A percentile compares a stretch with the other conserved stretches of the same genome.
These are phyloP conservation scores for Altica lythri DNA, from an alignment of 2,888 invertebrate species.

Conservation along the genomic window DNA sequence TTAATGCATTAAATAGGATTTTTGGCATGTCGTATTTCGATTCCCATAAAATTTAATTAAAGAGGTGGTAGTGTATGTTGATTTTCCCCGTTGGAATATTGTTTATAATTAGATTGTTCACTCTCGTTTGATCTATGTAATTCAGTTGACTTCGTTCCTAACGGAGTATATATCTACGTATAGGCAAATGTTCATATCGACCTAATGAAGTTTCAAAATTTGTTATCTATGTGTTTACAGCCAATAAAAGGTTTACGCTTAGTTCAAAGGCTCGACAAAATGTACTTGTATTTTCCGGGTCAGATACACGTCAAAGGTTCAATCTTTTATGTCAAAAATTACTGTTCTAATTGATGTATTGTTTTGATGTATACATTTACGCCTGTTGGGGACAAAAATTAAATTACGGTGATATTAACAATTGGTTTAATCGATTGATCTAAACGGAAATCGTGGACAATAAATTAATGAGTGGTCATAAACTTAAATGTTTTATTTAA, in stretches of 20 bases:
- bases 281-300: constrained; percentile 7
- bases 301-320: not conserved
- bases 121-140: constrained; percentile 36
- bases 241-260: constrained; percentile 24
- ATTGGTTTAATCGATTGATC: too few relatives aligned
- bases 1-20: too few relatives aligned
- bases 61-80: not conserved
- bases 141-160: constrained; percentile 31
- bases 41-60: constrained; percentile 12
- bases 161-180: constrained; percentile 26
- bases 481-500: too few relatives aligned
- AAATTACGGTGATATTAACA: too few relatives aligned
- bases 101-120: constrained; percentile 36
- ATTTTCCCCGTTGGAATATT: constrained; percentile 21
- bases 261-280: constrained; percentile 9
- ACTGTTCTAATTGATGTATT: too few relatives aligned
- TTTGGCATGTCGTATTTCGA: not conserved
- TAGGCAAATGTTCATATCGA: constrained; percentile 13
- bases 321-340: too few relatives aligned
- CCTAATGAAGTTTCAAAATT: constrained; percentile 31
- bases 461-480: too few relatives aligned
- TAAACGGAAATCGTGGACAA: too few relatives aligned
- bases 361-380: too few relatives aligned
- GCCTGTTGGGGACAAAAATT: too few relatives aligned
- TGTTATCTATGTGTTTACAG: constrained; percentile 18